Conservation (phyloP, 2,113 vertebrate species). For the Erpornis zantholeuca region DNA sequence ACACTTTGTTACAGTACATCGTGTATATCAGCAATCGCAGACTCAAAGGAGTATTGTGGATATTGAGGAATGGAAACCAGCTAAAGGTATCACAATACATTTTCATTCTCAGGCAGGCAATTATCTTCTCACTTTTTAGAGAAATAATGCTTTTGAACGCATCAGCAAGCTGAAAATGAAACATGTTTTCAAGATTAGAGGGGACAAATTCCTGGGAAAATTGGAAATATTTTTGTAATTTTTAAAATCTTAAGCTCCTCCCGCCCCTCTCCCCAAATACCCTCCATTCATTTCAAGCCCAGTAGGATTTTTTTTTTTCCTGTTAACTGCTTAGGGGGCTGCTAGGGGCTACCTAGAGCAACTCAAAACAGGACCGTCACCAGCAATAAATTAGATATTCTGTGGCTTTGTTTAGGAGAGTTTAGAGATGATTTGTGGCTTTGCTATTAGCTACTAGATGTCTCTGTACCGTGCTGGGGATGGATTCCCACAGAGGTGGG, state of each 20-base stretch:
- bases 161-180: not conserved
- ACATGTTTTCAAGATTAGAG: not conserved
- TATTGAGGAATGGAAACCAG: not conserved
- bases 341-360: not conserved
- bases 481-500: not conserved
- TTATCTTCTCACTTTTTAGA: not conserved
- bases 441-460: not conserved
- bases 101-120: not conserved
- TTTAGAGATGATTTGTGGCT: constrained; percentile 13
- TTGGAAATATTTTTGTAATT: not conserved
- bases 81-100: not conserved
- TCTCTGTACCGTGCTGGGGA: not conserved
- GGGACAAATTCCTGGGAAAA: not conserved
- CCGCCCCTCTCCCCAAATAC: not conserved
- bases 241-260: not conserved
- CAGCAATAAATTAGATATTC: not conserved
- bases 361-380: not conserved
- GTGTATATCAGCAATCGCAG: not conserved
- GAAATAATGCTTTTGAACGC: not conserved
- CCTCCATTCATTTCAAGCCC: not conserved
- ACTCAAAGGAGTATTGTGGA: not conserved
- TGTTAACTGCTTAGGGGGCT: not conserved
- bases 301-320: not conserved
- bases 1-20: not conserved
- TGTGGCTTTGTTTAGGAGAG: not conserved